Evolutionary conservation across 2,888 invertebrate species (phyloP).

Genomic region (Papilio gigon): DNA sequence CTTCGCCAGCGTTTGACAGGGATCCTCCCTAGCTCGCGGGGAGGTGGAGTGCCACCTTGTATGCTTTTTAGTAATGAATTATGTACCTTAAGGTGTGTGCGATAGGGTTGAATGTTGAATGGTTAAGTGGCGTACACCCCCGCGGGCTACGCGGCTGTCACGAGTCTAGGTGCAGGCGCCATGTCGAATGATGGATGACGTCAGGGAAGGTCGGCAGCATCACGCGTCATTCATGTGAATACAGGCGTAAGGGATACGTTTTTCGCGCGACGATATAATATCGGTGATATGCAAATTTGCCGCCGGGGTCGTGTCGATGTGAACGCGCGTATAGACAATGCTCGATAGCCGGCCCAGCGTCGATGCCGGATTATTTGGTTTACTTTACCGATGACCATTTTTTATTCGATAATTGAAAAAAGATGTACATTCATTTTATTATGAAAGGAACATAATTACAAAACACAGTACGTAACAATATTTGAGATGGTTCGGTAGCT

Average conservation of each 20-base stretch:
- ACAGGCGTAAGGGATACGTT: conserved; percentile 83
- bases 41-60: conserved; percentile 76
- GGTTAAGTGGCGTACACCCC: conserved; percentile 49
- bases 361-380: conserved; percentile 23
- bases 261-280: conserved; percentile 82
- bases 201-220: conserved; percentile 82
- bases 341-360: conserved; percentile 44
- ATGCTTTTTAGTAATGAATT: conserved; percentile 44
- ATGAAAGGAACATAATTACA: no score
- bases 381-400: conserved; percentile 24
- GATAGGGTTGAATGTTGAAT: conserved; percentile 51
- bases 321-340: conserved; percentile 48
- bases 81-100: conserved; percentile 43
- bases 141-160: conserved; percentile 70
- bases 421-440: background rate
- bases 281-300: conserved; percentile 81
- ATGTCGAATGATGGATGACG: conserved; percentile 82
- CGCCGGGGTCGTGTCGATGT: conserved; percentile 67
- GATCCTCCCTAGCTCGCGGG: conserved; percentile 79
- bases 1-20: conserved; percentile 82
- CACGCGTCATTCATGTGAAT: conserved; percentile 83
- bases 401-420: conserved; percentile 26
- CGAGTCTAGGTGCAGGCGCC: conserved; percentile 82
- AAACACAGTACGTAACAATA: background rate
- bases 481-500: background rate